Percentiles rank a stretch among this genome's conserved stretches.
Evolutionary conservation across 2,888 invertebrate species (phyloP).

Genomic region (Congeria kusceri): DNA sequence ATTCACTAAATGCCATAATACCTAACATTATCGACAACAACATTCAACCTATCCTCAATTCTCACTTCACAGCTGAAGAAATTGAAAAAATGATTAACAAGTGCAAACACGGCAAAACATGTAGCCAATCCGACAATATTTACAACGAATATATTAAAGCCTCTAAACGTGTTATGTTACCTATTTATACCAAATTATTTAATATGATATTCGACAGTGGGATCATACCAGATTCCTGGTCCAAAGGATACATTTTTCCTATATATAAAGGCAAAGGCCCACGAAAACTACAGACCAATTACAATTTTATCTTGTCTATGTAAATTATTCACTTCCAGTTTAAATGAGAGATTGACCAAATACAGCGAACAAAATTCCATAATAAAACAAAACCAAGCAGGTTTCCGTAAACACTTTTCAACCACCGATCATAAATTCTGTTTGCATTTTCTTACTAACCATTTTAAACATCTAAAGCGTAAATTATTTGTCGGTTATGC

Average conservation of each 20-base stretch:
- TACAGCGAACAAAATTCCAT: conserved; percentile 32
- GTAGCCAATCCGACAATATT: conserved; percentile 15
- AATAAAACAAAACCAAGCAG: conserved; percentile 40
- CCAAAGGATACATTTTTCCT: conserved; percentile 28
- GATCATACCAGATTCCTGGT: conserved; percentile 30
- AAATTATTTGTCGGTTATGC: conserved; percentile 34
- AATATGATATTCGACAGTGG: conserved; percentile 40
- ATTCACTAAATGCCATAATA: background rate
- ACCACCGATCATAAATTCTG: conserved; percentile 46
- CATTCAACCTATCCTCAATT: background rate
- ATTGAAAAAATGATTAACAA: conserved; percentile 27
- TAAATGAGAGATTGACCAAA: conserved; percentile 41
- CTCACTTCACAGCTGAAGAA: conserved; percentile 4
- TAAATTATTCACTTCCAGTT: conserved; percentile 43
- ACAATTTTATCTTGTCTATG: conserved; percentile 47
- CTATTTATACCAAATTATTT: conserved; percentile 17
- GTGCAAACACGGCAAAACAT: conserved; percentile 16
- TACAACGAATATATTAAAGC: conserved; percentile 32
- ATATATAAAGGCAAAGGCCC: conserved; percentile 45
- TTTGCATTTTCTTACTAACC: conserved; percentile 23
- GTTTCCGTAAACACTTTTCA: conserved; percentile 36
- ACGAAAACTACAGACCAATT: conserved; percentile 49
- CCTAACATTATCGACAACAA: background rate
- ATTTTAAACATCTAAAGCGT: conserved; percentile 5
- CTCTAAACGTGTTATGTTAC: conserved; percentile 1